A percentile compares a stretch with the other conserved stretches of the same genome.
phyloP scores from a whole-genome alignment of 2,888 invertebrate species.

The Brachycybe producta region DNA sequence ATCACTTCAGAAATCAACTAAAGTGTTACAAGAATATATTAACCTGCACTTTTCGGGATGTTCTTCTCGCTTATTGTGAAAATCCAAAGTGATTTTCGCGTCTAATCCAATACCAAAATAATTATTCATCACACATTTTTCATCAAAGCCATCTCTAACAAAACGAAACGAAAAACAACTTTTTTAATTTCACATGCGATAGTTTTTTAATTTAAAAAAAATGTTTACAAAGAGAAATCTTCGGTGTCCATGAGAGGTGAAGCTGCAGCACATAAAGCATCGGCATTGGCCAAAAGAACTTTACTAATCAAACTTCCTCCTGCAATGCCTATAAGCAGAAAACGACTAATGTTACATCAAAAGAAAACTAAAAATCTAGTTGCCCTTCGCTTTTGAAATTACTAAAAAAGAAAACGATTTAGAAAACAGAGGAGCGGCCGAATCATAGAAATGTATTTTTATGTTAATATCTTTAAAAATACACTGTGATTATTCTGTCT shows the following conservation, averaged over 20 bases:
- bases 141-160: slow-evolving; percentile 63
- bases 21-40: background rate
- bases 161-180: background rate
- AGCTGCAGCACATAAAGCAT: slow-evolving; percentile 90
- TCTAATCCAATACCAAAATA: slow-evolving; percentile 98
- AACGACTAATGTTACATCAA: too few relatives aligned
- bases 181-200: background rate
- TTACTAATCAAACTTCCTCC: slow-evolving; percentile 83
- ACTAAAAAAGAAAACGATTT: background rate
- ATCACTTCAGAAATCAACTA: background rate
- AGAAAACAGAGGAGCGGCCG: background rate
- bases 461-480: too few relatives aligned
- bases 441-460: too few relatives aligned
- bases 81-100: slow-evolving; percentile 92
- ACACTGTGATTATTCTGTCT: too few relatives aligned
- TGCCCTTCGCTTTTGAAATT: background rate
- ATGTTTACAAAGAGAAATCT: slow-evolving; percentile 53
- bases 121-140: slow-evolving; percentile 96
- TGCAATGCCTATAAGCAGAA: slow-evolving; percentile 23
- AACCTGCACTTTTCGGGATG: slow-evolving; percentile 85
- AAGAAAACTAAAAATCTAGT: background rate
- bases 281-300: slow-evolving; percentile 87
- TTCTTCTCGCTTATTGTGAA: slow-evolving; percentile 91
- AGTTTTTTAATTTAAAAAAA: background rate
- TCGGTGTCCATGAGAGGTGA: slow-evolving; percentile 88